Evolutionary conservation across 2,113 vertebrate genomes (phyloP).

Genomic region (Tonatia bakeri): DNA sequence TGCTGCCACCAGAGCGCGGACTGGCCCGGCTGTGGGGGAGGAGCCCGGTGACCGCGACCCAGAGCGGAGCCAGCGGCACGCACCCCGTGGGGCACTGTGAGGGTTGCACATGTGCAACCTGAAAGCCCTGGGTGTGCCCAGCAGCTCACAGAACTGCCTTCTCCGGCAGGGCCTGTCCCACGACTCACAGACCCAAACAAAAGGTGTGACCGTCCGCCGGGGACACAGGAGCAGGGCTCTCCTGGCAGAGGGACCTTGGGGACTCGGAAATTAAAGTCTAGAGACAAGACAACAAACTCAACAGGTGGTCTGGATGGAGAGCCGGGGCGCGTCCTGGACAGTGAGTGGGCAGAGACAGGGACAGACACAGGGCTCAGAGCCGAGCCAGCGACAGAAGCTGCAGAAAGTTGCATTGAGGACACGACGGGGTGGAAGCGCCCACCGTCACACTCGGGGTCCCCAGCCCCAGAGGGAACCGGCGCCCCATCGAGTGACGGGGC

Average conservation of each 20-base stretch:
- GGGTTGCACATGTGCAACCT: fast-evolving
- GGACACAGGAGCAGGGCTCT: no score
- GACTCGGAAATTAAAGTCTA: not conserved
- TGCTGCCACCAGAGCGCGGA: fast-evolving
- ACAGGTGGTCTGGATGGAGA: not conserved
- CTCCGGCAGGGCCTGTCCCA: fast-evolving
- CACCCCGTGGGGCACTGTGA: fast-evolving
- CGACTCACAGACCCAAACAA: not conserved
- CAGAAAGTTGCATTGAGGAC: no score
- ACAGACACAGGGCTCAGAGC: not conserved
- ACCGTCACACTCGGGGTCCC: not conserved
- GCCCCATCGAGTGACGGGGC: not conserved
- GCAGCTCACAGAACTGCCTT: fast-evolving
- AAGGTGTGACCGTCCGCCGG: fast-evolving
- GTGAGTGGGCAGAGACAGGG: not conserved
- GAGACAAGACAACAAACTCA: not conserved
- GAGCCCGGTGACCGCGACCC: no score
- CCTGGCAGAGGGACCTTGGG: not conserved
- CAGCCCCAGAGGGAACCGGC: no score
- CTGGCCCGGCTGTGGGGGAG: not conserved
- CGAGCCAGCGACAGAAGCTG: no score
- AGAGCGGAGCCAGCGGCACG: not conserved
- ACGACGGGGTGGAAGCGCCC: no score
- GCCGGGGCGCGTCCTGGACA: not conserved
- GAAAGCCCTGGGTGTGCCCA: fast-evolving